These are phyloP conservation scores for Alligator sinensis DNA, from an alignment of 2,113 vertebrate genomes.

Conservation along the genomic window DNA sequence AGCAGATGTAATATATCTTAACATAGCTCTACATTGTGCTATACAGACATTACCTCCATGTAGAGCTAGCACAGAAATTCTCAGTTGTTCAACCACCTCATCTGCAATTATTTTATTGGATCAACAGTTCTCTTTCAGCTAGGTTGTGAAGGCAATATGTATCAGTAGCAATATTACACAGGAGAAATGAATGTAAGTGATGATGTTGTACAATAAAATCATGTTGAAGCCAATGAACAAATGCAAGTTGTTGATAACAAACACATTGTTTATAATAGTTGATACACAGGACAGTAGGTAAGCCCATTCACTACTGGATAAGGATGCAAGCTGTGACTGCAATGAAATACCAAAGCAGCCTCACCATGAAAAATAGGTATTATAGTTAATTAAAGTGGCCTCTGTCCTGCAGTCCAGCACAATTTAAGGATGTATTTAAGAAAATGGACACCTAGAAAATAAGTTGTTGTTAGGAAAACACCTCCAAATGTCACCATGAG, in stretches of 20 bases:
- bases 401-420: background rate
- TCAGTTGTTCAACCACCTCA: background rate
- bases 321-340: background rate
- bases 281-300: background rate
- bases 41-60: no score
- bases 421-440: background rate
- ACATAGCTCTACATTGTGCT: no score
- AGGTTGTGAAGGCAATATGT: background rate
- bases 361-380: background rate
- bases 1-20: no score
- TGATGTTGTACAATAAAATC: background rate
- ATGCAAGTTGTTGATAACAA: background rate
- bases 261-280: background rate
- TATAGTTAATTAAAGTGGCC: background rate
- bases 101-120: background rate
- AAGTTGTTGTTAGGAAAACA: background rate
- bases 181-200: background rate
- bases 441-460: background rate
- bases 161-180: background rate
- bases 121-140: background rate
- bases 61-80: background rate
- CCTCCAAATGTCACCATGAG: background rate
- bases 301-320: background rate
- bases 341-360: background rate
- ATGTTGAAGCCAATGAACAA: background rate